Percentiles rank a stretch among this genome's conserved stretches.
Evolutionary conservation across 2,113 vertebrate genomes (phyloP).

Genomic region (Stigmatopora argus): DNA sequence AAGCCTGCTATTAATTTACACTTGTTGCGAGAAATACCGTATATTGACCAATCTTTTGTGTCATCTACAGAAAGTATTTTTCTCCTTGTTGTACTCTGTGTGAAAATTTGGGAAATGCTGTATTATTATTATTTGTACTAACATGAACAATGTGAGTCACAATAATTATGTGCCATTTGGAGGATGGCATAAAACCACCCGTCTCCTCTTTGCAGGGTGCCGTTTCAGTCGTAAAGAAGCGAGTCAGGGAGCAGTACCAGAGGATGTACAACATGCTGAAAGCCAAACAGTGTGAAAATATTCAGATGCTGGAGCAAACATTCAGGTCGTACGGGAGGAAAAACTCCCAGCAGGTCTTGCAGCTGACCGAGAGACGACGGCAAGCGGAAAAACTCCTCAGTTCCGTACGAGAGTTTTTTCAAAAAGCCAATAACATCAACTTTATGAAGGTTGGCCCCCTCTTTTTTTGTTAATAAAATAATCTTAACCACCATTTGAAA

Average conservation of each 20-base stretch:
- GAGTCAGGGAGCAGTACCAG: slow-evolving; percentile 86
- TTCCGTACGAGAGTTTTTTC: slow-evolving; percentile 85
- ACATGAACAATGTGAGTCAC: too few relatives aligned
- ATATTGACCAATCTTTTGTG: too few relatives aligned
- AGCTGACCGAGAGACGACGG: slow-evolving; percentile 85
- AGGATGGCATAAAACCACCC: not conserved
- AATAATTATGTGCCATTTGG: too few relatives aligned
- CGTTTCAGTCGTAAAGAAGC: slow-evolving; percentile 89
- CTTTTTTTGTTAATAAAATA: not conserved
- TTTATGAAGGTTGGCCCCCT: slow-evolving; percentile 86
- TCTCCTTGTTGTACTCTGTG: too few relatives aligned
- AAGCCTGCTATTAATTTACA: too few relatives aligned
- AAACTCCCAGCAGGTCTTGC: slow-evolving; percentile 86
- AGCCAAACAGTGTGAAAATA: slow-evolving; percentile 84
- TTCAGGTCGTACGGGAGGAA: slow-evolving; percentile 85
- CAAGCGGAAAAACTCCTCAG: slow-evolving; percentile 92
- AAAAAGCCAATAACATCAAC: slow-evolving; percentile 87
- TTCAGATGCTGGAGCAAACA: slow-evolving; percentile 90
- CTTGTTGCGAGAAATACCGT: too few relatives aligned
- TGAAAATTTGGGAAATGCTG: too few relatives aligned
- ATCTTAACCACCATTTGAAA: not conserved
- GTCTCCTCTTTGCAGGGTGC: slow-evolving; percentile 74
- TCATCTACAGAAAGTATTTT: too few relatives aligned
- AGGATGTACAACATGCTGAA: slow-evolving; percentile 92
- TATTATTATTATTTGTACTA: too few relatives aligned